These are phyloP conservation scores for Oscheius sp. DNA, from an alignment of 2,888 invertebrate genomes.

Conservation along the genomic window DNA sequence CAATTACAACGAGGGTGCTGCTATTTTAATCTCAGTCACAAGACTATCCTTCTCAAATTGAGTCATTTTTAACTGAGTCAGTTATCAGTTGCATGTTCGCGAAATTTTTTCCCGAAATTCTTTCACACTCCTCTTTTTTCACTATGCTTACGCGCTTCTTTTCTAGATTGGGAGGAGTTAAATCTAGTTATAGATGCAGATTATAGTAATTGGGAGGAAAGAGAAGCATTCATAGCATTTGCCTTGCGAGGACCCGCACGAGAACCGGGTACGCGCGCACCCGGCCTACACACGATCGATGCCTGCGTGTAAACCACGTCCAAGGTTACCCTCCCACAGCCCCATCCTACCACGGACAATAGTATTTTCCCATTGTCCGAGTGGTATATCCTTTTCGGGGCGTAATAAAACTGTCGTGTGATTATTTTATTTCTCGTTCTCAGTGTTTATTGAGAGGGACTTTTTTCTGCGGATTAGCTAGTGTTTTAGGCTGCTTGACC, in stretches of 20 bases:
- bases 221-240: slow-evolving; percentile 22
- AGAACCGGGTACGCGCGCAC: slow-evolving; percentile 27
- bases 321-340: slow-evolving; percentile 19
- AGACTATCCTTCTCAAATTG: too few relatives aligned
- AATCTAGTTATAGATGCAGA: slow-evolving; percentile 18
- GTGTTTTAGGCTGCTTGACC: slow-evolving; percentile 15
- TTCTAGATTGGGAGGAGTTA: not conserved
- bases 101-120: too few relatives aligned
- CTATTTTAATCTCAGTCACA: too few relatives aligned
- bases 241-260: slow-evolving; percentile 15
- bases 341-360: slow-evolving; percentile 23
- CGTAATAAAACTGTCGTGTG: not conserved
- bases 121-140: too few relatives aligned
- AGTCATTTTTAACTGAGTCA: too few relatives aligned
- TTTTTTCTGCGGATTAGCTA: not conserved
- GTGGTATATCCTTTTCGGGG: not conserved
- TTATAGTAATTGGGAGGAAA: slow-evolving; percentile 21
- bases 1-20: too few relatives aligned
- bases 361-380: slow-evolving; percentile 3
- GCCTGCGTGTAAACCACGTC: slow-evolving; percentile 30
- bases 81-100: too few relatives aligned
- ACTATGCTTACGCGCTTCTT: too few relatives aligned
- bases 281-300: slow-evolving; percentile 24
- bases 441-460: not conserved
- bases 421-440: not conserved